A percentile compares a stretch with the other conserved stretches of the same genome.
Conservation (phyloP, 2,113 vertebrate genomes). For the Porphyrio hochstetteri region DNA sequence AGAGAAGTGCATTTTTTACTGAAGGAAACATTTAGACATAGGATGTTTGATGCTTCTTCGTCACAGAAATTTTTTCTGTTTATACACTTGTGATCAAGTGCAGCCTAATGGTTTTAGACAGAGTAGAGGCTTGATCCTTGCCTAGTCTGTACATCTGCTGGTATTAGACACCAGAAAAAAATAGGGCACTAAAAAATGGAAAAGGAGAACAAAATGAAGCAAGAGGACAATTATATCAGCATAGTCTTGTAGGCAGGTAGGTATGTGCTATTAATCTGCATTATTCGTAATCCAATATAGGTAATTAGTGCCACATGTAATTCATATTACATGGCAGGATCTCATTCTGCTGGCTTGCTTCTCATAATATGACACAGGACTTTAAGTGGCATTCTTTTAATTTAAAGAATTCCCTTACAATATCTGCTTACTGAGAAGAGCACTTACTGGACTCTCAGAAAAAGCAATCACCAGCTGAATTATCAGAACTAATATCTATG, state of each 20-base stretch:
- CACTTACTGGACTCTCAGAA: background rate
- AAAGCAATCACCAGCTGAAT: background rate
- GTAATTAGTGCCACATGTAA: background rate
- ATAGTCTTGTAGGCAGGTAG: background rate
- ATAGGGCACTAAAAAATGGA: background rate
- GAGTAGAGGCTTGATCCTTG: background rate
- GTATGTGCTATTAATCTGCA: background rate
- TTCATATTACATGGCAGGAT: background rate
- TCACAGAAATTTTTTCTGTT: background rate
- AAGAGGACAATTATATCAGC: background rate
- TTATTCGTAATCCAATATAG: background rate
- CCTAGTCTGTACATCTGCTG: background rate
- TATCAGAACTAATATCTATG: background rate
- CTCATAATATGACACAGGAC: background rate
- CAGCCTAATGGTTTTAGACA: background rate
- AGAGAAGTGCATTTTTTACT: background rate
- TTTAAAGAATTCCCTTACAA: background rate
- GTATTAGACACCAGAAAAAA: background rate
- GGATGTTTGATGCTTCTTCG: background rate
- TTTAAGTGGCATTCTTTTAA: background rate
- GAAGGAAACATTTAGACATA: background rate
- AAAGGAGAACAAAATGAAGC: background rate
- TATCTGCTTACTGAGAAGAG: background rate
- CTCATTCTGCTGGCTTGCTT: background rate
- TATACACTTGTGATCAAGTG: background rate